These are phyloP conservation scores for Jaculus jaculus DNA, from an alignment of 2,113 vertebrate genomes.

Conservation along the genomic window DNA sequence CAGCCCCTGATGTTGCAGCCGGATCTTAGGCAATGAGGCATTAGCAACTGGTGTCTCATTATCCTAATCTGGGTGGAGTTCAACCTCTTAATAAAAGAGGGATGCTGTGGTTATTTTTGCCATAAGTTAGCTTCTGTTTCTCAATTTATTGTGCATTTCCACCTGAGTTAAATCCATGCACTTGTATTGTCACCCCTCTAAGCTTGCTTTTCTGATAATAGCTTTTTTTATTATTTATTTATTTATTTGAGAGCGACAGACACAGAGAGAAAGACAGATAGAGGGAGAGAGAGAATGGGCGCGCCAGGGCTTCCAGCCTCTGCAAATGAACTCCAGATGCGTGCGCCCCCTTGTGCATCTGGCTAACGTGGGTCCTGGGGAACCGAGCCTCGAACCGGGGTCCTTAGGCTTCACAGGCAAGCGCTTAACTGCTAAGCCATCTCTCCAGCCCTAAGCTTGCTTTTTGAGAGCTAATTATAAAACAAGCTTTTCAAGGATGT, in stretches of 20 bases:
- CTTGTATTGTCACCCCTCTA: neutral
- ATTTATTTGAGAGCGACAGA: no score
- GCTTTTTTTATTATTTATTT: no score
- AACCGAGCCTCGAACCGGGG: no score
- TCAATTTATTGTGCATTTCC: slow-evolving; percentile 42
- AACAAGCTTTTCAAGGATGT: slow-evolving; percentile 3
- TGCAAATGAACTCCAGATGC: no score
- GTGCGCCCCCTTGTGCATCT: no score
- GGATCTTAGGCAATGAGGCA: slow-evolving; percentile 63
- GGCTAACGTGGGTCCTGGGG: no score
- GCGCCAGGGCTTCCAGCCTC: no score
- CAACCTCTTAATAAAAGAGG: slow-evolving; percentile 60
- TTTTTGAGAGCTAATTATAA: neutral
- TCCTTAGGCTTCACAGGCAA: no score
- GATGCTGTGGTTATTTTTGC: slow-evolving; percentile 65
- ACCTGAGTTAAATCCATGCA: neutral
- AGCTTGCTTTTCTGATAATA: slow-evolving; percentile 27
- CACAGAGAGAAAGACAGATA: no score
- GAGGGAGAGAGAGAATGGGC: no score
- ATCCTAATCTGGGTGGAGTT: slow-evolving; percentile 47
- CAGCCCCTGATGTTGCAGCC: slow-evolving; percentile 18
- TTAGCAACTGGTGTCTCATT: slow-evolving; percentile 69
- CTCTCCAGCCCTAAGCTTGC: no score
- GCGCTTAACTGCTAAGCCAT: no score
- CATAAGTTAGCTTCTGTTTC: slow-evolving; percentile 59